phyloP scores from a whole-genome alignment of 2,888 invertebrate species.

The Saturnia pavonia region DNA sequence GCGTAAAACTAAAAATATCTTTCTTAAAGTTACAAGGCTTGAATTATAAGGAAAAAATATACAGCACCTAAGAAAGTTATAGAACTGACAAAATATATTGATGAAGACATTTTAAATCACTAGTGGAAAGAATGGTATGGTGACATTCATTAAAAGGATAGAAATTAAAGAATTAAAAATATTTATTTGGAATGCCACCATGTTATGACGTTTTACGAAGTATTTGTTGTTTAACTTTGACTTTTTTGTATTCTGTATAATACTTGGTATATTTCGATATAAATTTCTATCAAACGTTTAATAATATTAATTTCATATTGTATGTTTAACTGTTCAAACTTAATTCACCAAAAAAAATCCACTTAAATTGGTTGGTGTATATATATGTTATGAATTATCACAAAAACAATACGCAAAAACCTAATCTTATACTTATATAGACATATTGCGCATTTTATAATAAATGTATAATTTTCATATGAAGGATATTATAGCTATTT shows the following conservation, averaged over 20 bases:
- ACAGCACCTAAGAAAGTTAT: background rate
- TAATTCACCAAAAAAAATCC: background rate
- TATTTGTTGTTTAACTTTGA: too few relatives aligned
- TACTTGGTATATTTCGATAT: background rate
- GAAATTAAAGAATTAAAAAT: background rate
- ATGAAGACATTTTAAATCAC: background rate
- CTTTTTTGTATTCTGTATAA: background rate
- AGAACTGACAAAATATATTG: background rate
- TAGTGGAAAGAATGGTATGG: background rate
- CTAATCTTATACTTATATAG: conserved; percentile 13
- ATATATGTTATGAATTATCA: conserved; percentile 15
- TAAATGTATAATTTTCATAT: conserved; percentile 30
- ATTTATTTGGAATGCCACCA: conserved; percentile 6
- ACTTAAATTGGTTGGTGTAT: background rate
- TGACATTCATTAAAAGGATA: background rate
- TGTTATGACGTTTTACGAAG: too few relatives aligned
- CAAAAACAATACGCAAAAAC: background rate
- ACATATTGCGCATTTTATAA: conserved; percentile 23
- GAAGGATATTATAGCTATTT: conserved; percentile 40
- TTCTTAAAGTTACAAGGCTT: background rate
- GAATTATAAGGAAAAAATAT: conserved; percentile 1
- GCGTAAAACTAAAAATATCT: background rate
- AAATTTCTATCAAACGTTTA: background rate
- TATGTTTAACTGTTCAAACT: background rate
- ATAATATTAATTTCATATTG: background rate